Evolutionary conservation across 92 coral and sea anemone species (phyloP).

Genomic region (Bergia sp.): DNA sequence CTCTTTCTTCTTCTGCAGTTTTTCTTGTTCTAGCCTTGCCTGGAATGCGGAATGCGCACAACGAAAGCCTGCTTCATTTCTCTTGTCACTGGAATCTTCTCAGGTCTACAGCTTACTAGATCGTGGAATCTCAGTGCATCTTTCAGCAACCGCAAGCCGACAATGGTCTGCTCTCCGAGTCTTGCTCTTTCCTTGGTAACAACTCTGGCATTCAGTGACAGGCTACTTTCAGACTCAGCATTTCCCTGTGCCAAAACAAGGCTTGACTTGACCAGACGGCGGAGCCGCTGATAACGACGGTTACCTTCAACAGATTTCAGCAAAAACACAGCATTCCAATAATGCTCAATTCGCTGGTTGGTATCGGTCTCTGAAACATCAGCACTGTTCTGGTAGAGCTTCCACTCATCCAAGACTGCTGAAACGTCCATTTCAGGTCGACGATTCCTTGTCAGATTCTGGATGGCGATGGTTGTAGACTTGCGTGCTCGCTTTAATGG

Average conservation of each 20-base stretch:
- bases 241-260: slow-evolving; percentile 60
- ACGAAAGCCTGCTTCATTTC: slow-evolving; percentile 45
- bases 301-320: slow-evolving; percentile 53
- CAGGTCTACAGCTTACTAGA: slow-evolving; percentile 60
- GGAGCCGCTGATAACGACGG: slow-evolving; percentile 48
- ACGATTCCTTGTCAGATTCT: slow-evolving; percentile 47
- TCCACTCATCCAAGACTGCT: slow-evolving; percentile 37
- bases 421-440: slow-evolving; percentile 44
- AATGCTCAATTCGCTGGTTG: slow-evolving; percentile 53
- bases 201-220: slow-evolving; percentile 56
- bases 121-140: slow-evolving; percentile 57
- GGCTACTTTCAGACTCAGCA: slow-evolving; percentile 61
- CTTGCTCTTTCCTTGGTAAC: slow-evolving; percentile 56
- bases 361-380: slow-evolving; percentile 40
- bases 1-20: slow-evolving; percentile 17
- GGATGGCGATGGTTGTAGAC: slow-evolving; percentile 16
- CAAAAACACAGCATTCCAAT: slow-evolving; percentile 54
- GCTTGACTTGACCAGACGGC: slow-evolving; percentile 56
- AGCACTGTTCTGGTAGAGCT: not conserved
- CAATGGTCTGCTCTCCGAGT: slow-evolving; percentile 46
- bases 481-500: not conserved
- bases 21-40: slow-evolving; percentile 45
- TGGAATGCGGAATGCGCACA: slow-evolving; percentile 53
- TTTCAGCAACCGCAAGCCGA: slow-evolving; percentile 7
- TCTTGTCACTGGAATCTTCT: slow-evolving; percentile 51